These are phyloP conservation scores for Blennius ocellaris DNA, from an alignment of 2,113 vertebrate genomes.

Conservation along the genomic window DNA sequence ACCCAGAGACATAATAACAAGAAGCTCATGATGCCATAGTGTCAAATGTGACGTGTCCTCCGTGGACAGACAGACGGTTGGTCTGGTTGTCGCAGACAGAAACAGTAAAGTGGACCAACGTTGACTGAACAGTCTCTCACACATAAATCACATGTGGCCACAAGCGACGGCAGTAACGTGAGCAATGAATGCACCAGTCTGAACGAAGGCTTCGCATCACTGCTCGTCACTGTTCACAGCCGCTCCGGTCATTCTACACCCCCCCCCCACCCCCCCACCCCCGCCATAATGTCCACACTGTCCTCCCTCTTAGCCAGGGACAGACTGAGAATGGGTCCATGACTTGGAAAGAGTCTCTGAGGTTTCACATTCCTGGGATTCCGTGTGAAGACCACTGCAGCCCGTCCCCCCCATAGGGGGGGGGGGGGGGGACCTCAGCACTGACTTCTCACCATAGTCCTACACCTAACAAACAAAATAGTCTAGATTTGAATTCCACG, in stretches of 20 bases:
- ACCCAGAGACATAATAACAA: background rate
- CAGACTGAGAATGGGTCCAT: slow-evolving; percentile 66
- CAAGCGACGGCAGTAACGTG: slow-evolving; percentile 19
- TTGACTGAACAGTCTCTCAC: slow-evolving; percentile 22
- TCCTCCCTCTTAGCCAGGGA: slow-evolving; percentile 34
- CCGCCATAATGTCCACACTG: background rate
- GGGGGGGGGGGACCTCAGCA: background rate
- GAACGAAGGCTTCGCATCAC: slow-evolving; percentile 13
- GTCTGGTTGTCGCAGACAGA: too few species aligned
- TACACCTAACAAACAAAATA: too few species aligned
- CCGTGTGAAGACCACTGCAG: slow-evolving; percentile 71
- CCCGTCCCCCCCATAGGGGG: slow-evolving; percentile 63
- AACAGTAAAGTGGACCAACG: slow-evolving; percentile 35
- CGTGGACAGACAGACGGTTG: too few species aligned
- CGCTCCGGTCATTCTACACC: slow-evolving; percentile 10
- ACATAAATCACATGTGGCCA: slow-evolving; percentile 36
- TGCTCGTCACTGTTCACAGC: slow-evolving; percentile 24
- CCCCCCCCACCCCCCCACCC: slow-evolving; percentile 7
- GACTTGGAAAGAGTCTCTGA: slow-evolving; percentile 73
- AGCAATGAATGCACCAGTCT: slow-evolving; percentile 25
- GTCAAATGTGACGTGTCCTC: too few species aligned
- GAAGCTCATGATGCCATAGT: too few species aligned
- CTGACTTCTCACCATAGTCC: too few species aligned
- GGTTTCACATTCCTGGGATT: slow-evolving; percentile 80
- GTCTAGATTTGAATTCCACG: too few species aligned